Evolutionary conservation across 2,888 invertebrate species (phyloP).

Genomic region (Druceiella hillmani): DNA sequence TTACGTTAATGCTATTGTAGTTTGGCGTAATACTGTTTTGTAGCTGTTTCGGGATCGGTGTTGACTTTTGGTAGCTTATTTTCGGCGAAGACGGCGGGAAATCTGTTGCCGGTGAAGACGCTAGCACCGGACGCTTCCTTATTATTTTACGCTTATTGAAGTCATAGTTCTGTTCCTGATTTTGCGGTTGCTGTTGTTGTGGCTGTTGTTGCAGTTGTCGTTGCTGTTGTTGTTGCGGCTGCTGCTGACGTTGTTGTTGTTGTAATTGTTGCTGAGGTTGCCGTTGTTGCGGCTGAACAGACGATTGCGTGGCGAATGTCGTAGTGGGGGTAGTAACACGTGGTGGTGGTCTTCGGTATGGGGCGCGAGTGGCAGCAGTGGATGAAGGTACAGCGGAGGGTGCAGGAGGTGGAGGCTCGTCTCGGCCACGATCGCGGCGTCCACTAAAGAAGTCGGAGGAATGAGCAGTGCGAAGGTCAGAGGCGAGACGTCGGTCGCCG

Average conservation of each 20-base stretch:
- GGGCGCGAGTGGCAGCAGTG: constrained; percentile 20
- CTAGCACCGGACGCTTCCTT: no score
- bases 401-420: constrained; percentile 30
- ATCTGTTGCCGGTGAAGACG: no score
- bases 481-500: constrained; percentile 50
- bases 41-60: no score
- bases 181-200: constrained; percentile 31
- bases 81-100: no score
- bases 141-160: no score
- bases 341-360: constrained; percentile 28
- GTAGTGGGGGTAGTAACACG: constrained; percentile 33
- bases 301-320: constrained; percentile 32
- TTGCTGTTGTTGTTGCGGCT: constrained; percentile 25
- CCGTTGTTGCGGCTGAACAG: constrained; percentile 38
- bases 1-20: no score
- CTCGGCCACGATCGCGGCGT: constrained; percentile 43
- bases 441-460: constrained; percentile 71
- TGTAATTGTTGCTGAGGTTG: constrained; percentile 33
- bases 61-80: no score
- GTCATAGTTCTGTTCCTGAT: constrained; percentile 25
- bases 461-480: constrained; percentile 65
- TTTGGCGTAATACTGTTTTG: no score
- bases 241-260: constrained; percentile 25
- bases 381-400: constrained; percentile 22
- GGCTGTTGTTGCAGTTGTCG: constrained; percentile 27